Base-by-base conservation (phyloP, 2,888 invertebrate genomes). In the Hydropsyche betteni region DNA sequence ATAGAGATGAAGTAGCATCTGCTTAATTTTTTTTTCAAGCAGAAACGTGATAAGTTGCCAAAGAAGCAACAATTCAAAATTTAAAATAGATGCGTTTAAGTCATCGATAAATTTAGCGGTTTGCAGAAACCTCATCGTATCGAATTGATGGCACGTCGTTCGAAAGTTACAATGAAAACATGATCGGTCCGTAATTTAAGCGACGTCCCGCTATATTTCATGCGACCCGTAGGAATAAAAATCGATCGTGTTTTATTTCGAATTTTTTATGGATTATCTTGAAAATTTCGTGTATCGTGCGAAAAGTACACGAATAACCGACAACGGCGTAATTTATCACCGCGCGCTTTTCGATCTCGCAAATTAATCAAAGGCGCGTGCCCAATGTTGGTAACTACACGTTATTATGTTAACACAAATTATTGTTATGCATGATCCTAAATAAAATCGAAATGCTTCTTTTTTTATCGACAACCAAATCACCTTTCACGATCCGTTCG, bases 301-400 rank as follows among this genome's bases (percentile, higher is more conserved):
- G 64, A 64, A 58, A 64, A 64, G 12, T 64, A 64, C 64, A 64
- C 64, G 64, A 64, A 64, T 61, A 61, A 61, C 61, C 61, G 24
- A 69, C 51, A 69, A 51, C 34, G 38, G 10, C 34, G 53, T 70
- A 58, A 72, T 72, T 72, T 72, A 72, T 72, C 72, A 72, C 55
- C 5, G 58, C 24, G 24, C 24, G 24, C 24, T 1, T 24, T 34
- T 14, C 16, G 33, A 72, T 72, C 70, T 51, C 51, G 70, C 12
- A 14, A 72, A 72, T 72, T 72, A 72, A 72, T 72, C 34, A 72
- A 38, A 50, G 58, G 61, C 72, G 58, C 72, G 72, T 58, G 72
- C 72, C 44, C 34, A 34, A 34, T 12, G 34, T 64, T 8, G 34
- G 34, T 36, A 64, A 55, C n/a, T n/a, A 55, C 55, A 55, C 55